Evolutionary conservation across 1,140 invertebrate species (phyloP).

Genomic region (Phortica variegata): DNA sequence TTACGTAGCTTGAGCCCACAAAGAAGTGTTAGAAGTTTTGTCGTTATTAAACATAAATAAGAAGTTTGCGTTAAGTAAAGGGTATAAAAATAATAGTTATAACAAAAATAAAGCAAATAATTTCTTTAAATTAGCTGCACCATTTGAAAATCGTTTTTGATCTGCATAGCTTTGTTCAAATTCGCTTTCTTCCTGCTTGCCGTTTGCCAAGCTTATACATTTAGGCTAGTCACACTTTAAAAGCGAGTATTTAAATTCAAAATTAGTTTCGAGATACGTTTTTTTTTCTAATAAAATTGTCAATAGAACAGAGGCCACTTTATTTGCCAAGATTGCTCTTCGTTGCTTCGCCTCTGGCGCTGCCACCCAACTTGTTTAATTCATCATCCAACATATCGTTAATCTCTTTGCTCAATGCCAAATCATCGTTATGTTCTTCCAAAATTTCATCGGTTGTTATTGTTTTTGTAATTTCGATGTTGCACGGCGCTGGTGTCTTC

Average conservation of each 20-base stretch:
- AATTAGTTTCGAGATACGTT: neutral
- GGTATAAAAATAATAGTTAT: slow-evolving; percentile 9
- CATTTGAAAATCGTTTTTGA: slow-evolving; percentile 7
- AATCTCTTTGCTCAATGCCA: slow-evolving; percentile 46
- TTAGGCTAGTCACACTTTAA: no score
- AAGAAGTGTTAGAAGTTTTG: slow-evolving; percentile 29
- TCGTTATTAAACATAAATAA: no score
- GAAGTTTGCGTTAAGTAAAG: no score
- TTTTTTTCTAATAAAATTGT: neutral
- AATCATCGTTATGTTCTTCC: slow-evolving; percentile 39
- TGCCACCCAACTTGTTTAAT: slow-evolving; percentile 36
- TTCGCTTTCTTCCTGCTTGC: no score
- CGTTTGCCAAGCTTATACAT: no score
- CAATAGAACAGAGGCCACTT: no score
- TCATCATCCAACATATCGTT: slow-evolving; percentile 52
- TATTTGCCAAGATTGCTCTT: neutral
- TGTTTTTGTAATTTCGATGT: slow-evolving; percentile 46
- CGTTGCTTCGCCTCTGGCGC: neutral
- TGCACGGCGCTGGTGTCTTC: slow-evolving; percentile 43
- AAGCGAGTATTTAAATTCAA: no score
- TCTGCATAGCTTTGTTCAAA: no score
- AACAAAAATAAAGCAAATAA: slow-evolving; percentile 15
- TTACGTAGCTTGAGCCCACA: slow-evolving; percentile 51
- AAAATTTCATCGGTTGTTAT: slow-evolving; percentile 48
- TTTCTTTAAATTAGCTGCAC: slow-evolving; percentile 16